Evolutionary conservation across 2,888 invertebrate species (phyloP), one percentile per base, ranked within the genome.

Genomic region (Acrobasis consociella): DNA sequence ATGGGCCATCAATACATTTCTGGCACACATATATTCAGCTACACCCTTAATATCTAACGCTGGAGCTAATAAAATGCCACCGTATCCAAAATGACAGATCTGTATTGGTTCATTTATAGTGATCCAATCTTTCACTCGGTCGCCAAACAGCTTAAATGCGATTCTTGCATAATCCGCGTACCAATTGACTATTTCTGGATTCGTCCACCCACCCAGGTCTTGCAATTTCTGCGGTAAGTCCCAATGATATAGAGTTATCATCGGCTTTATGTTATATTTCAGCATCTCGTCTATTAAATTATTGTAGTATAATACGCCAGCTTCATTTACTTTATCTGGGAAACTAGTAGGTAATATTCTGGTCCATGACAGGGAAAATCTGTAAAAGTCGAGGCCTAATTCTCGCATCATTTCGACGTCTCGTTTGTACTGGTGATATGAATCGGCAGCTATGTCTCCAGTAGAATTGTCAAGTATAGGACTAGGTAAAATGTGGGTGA

Each of bases 241-340:
- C 86, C 90, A 91, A 64, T 93, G 93, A 66, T 85, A 90, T 67
- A 93, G 77, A 0, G 93, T 92, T 0, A 94, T 85, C 75, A 93
- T 83, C 0, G 95, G 95, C 62, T 87, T 79, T 64, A 96, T 94
- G 17, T 89, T 93, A 67, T 93, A 93, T 7, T 83, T 89, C 5
- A 94, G 64, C 22, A 95, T 83, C 70, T 92, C 93, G 70, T 94
- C 81, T 53, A 95, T 94, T 0, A 95, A 72, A 64, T 89, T 82
- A 68, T 94, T 94, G 78, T 96, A 96, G 79, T 95, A 95, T 39
- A 89, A 81, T 9, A 95, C 84, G 13, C 94, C 95, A 1, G 66
- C 63, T n/a, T 73, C 74, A 74, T 94, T 95, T 10, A 94, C 74
- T 7, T 81, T 75, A 53, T 91, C 83, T 7, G 83, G 70, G 31